Evolutionary conservation across 2,888 invertebrate genomes (phyloP).

Genomic region (Diloba caeruleocephala): DNA sequence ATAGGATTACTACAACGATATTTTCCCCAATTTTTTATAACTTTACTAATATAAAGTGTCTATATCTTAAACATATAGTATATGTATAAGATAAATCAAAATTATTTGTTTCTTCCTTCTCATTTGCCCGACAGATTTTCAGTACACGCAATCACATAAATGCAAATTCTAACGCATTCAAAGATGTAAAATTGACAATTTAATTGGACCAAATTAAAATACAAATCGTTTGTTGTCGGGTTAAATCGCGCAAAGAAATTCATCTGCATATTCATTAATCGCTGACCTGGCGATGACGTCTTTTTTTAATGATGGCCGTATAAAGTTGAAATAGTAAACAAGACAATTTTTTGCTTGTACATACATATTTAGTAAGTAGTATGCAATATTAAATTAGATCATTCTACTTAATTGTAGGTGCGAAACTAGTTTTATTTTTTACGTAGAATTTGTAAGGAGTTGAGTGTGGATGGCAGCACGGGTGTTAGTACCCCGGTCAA

Average conservation of each 20-base stretch:
- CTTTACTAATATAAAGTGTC: no score
- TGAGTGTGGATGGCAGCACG: constrained; percentile 81
- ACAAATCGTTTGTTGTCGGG: constrained; percentile 77
- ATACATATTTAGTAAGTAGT: constrained; percentile 10
- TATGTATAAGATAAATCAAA: no score
- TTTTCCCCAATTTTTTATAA: no score
- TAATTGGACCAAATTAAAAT: constrained; percentile 70
- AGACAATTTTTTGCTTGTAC: constrained; percentile 32
- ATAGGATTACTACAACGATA: no score
- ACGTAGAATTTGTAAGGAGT: constrained; percentile 76
- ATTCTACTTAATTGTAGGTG: constrained; percentile 33
- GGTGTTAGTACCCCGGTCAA: constrained; percentile 85
- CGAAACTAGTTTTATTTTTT: constrained; percentile 61
- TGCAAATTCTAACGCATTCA: constrained; percentile 8
- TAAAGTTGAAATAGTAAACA: constrained; percentile 42
- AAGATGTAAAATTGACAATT: constrained; percentile 29
- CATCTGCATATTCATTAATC: constrained; percentile 82
- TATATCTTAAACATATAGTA: no score
- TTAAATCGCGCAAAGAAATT: constrained; percentile 78
- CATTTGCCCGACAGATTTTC: no score
- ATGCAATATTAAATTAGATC: constrained; percentile 24
- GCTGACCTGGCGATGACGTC: constrained; percentile 61
- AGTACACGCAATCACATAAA: constrained; percentile 2
- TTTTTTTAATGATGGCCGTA: constrained; percentile 49
- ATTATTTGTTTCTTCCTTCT: no score